Evolutionary conservation across 2,888 invertebrate species (phyloP), one percentile per base, ranked within the genome.

Genomic region (Tipula vernalis): DNA sequence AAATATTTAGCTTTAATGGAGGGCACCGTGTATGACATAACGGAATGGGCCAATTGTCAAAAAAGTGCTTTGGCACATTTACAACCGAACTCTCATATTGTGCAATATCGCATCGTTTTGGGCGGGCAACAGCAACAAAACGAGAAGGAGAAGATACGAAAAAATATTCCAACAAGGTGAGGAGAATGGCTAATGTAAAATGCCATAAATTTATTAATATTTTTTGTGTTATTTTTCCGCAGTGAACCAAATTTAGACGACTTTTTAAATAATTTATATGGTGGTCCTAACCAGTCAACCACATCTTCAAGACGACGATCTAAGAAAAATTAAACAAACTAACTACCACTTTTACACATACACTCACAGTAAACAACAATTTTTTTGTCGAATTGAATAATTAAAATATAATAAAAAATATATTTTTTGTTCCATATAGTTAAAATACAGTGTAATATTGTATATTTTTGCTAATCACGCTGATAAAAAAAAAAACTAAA

Each of bases 1-100:
- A 96, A 97, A 93, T 98, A 98, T 93, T 97, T 96, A 92, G 98
- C 98, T 86, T 97, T 98, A 89, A 98, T 98, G 98, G 98, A 98
- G 91, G 97, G 97, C 87, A 96, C 96, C 88, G 96, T 98, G 42
- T 98, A 97, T 91, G 98, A 98, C 92, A 98, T 99, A 89, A 98
- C 98, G 85, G 98, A 98, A 92, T 98, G 98, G 98, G 98, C 98
- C 36, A 96, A 96, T 88, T 98, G 98, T 92, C 98, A 98, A 87
- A 91, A 91, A 87, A 91, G 91, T 15, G 91, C 92, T 4, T 88
- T 91, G 71, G 90, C 91, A 39, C 98, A 98, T 92, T 93, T 98
- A 89, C 95, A 96, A 92, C 96, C 98, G 13, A 97, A 98, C 92
- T 96, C 96, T 88, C 98, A 98, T 92, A 95, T 96, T 91, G 97